These are phyloP conservation scores for Campoletis raptor DNA, from an alignment of 2,888 invertebrate species.

Conservation along the genomic window DNA sequence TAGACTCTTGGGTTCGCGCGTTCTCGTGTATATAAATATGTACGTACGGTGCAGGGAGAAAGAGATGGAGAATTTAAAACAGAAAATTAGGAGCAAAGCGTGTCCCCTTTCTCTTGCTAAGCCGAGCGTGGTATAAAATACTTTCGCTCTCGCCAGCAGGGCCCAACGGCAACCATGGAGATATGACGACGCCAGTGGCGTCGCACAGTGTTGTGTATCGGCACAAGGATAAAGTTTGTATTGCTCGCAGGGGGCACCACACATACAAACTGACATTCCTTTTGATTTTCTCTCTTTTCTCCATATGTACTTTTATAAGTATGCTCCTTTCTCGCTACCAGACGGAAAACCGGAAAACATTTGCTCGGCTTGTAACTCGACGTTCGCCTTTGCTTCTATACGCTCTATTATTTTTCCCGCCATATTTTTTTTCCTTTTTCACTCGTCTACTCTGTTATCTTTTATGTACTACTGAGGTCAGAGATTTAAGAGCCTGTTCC, in stretches of 20 bases:
- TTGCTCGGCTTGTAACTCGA: conserved; percentile 36
- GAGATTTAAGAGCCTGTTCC: conserved; percentile 9
- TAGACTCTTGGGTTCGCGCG: conserved; percentile 35
- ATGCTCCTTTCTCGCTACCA: conserved; percentile 6
- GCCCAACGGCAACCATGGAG: conserved; percentile 55
- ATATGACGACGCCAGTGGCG: conserved; percentile 43
- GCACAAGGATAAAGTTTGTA: conserved; percentile 42
- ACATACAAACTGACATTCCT: conserved; percentile 27
- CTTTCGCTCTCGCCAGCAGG: conserved; percentile 83
- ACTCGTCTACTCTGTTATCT: background rate
- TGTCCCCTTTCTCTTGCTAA: conserved; percentile 85
- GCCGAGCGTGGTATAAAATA: conserved; percentile 84
- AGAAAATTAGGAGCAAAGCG: conserved; percentile 85
- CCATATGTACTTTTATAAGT: conserved; percentile 13
- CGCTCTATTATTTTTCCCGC: background rate
- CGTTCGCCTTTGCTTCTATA: background rate
- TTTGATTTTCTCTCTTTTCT: conserved; percentile 27
- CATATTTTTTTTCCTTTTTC: conserved; percentile 1
- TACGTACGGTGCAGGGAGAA: background rate
- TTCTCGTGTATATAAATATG: conserved; percentile 32
- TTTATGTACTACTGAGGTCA: conserved; percentile 1
- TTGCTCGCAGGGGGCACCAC: conserved; percentile 35
- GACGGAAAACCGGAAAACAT: conserved; percentile 82
- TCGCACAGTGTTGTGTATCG: conserved; percentile 21
- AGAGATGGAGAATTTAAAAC: conserved; percentile 75